phyloP scores from a whole-genome alignment of 2,888 invertebrate species.

The Aleiodes alternator region DNA sequence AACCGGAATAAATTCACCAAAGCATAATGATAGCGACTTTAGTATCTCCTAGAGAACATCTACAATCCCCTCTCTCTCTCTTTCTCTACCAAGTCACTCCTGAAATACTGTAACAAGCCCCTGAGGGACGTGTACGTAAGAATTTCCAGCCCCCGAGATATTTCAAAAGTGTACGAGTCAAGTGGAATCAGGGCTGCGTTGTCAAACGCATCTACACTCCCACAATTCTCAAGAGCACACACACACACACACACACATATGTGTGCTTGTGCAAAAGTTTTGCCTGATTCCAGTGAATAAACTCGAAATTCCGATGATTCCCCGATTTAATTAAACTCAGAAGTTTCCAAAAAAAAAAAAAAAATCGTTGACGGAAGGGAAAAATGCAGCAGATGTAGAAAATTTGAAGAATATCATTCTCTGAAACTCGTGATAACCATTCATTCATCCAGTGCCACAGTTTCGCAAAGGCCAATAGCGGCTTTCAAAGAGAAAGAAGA shows the following conservation, averaged over 20 bases:
- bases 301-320: background rate
- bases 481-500: background rate
- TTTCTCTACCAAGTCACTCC: constrained; percentile 38
- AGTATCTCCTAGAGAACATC: constrained; percentile 59
- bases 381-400: constrained; percentile 16
- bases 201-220: constrained; percentile 66
- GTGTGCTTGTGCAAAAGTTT: background rate
- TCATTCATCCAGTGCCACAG: background rate
- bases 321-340: too few relatives aligned
- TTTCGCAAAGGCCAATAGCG: too few relatives aligned
- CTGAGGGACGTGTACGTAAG: constrained; percentile 63
- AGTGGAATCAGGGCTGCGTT: constrained; percentile 67
- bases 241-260: too few relatives aligned
- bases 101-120: constrained; percentile 69
- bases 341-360: too few relatives aligned
- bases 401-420: constrained; percentile 8
- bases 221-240: too few relatives aligned
- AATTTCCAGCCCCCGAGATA: constrained; percentile 40
- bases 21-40: constrained; percentile 55
- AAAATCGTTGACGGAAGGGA: background rate
- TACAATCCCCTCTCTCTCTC: constrained; percentile 36
- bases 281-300: constrained; percentile 4
- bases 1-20: constrained; percentile 37
- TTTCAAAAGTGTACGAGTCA: constrained; percentile 63
- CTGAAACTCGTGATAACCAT: constrained; percentile 7